Base-by-base conservation (phyloP, 1,140 invertebrate species). In the Phocides pigmalion region DNA sequence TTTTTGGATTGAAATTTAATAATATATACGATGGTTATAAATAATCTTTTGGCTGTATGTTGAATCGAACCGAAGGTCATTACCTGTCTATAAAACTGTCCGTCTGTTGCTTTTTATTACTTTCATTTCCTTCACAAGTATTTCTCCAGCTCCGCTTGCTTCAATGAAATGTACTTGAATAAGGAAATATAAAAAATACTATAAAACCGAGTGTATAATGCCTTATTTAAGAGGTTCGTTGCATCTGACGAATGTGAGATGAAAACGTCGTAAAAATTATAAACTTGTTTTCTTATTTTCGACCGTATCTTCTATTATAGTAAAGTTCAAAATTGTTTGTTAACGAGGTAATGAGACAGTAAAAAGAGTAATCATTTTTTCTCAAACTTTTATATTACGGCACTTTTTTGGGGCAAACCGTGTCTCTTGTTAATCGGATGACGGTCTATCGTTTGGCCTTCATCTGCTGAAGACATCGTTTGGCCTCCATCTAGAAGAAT, bases 381-480 rank as follows among this genome's bases (percentile, higher is more conserved):
- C 35, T 12, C 16, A 22, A 54, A 39, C n/a, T 37, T n/a, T 25
- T 22, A 22, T 20, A 47, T 47, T 37, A 44, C 44, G 28, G 56
- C 17, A 37, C 12, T 61, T 61, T 61, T 59, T 59, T 19, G 42
- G 14, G 25, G 15, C 42, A 17, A 46, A 46, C 42, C 56, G 56
- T 61, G 56, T 47, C 56, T 46, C 56, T 59, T 47, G 42, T 59
- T 58, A 59, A 47, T 35, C 56, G 56, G 56, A 47, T 59, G 56
- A 19, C 56, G 46, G 56, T 42, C 22, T 59, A 59, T 47, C 56
- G 16, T 32, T 19, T 32, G 56, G 42, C 41, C 56, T 47, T 35
- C 56, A 59, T 47, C 56, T 58, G 54, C 16, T 46, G 19, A 46
- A 58, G 54, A 19, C 41, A 58, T 58, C 54, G 14, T 14, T 42